Evolutionary conservation across 2,888 invertebrate genomes (phyloP), one percentile per base, ranked within the genome.

Genomic region (Netelia melanura): DNA sequence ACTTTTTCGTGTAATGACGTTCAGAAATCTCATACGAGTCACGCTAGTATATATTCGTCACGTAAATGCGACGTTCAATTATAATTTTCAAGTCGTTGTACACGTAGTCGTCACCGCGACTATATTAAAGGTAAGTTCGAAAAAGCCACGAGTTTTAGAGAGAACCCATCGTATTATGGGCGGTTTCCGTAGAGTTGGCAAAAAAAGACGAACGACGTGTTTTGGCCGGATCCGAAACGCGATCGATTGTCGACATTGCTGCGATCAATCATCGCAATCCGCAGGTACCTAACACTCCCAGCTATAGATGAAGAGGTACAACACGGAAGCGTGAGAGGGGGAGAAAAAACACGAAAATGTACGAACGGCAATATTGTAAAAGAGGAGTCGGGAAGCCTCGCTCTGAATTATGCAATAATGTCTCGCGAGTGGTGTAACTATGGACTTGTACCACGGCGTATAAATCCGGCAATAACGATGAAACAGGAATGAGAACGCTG

Each of bases 231-330:
- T 48, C 48, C 54, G 48, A 54, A 62, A 52, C 52, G 48, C 30
- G 48, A 70, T 79, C 78, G 78, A 79, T 79, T 70, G 62, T 61
- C 38, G 21, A 70, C 62, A 79, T 62, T 30, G 78, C 61, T n/a
- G 44, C 70, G 54, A 79, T 79, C 70, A 71, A 79, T 79, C 78
- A 79, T 79, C 6, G 23, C 23, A 62, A 79, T 70, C 52, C 52
- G 62, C 54, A 68, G 23, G 30, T 62, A 48, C 48, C 48, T 48
- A 48, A 79, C 38, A 52, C 58, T 71, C 71, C 56, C 17, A 71
- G 30, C 11, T 48, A 14, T 54, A n/a, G 54, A 58, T 71, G 52
- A 70, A 79, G 78, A 79, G 70, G 70, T 52, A 62, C 62, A 38
- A 62, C 62, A 54, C 52, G 54, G 25, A 65, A 43, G 30, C 21